A percentile compares a stretch with the other conserved stretches of the same genome.
These are phyloP conservation scores for Ctenopoma kingsleyae DNA, from an alignment of 2,797 vertebrate species.

Conservation along the genomic window DNA sequence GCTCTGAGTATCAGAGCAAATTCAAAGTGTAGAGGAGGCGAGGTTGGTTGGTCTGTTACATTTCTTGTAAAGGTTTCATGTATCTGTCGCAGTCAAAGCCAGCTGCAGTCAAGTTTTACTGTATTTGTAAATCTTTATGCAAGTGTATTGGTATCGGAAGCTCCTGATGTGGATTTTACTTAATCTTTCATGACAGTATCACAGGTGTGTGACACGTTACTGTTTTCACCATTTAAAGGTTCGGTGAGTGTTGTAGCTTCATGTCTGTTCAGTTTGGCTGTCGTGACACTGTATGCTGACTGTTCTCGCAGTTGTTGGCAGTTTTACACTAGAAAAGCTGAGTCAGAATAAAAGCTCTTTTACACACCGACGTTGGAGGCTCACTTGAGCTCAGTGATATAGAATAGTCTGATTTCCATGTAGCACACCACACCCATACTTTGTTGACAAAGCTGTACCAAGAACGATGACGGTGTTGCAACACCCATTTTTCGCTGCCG, in stretches of 20 bases:
- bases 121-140: slow-evolving; percentile 70
- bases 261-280: slow-evolving; percentile 40
- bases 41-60: slow-evolving; percentile 20
- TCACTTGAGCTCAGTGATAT: slow-evolving; percentile 36
- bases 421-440: slow-evolving; percentile 49
- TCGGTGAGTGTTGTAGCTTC: slow-evolving; percentile 39
- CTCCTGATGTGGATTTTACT: slow-evolving; percentile 56
- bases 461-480: slow-evolving; percentile 34
- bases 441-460: slow-evolving; percentile 62
- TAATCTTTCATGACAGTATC: slow-evolving; percentile 56
- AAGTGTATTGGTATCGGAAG: slow-evolving; percentile 59
- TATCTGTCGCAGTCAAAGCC: slow-evolving; percentile 36
- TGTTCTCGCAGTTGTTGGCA: slow-evolving; percentile 47
- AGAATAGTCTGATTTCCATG: slow-evolving; percentile 50
- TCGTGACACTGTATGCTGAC: slow-evolving; percentile 28
- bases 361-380: slow-evolving; percentile 33
- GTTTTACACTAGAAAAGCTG: slow-evolving; percentile 65
- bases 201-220: slow-evolving; percentile 40
- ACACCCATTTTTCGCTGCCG: slow-evolving; percentile 25
- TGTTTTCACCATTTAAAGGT: slow-evolving; percentile 32
- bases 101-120: slow-evolving; percentile 50
- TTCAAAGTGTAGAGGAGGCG: slow-evolving; percentile 10
- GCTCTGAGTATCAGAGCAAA: not conserved
- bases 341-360: slow-evolving; percentile 43
- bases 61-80: slow-evolving; percentile 50